Percentiles rank a stretch among this genome's conserved stretches.
These are phyloP conservation scores for Ochropacha duplaris DNA, from an alignment of 2,888 invertebrate genomes.

Conservation along the genomic window DNA sequence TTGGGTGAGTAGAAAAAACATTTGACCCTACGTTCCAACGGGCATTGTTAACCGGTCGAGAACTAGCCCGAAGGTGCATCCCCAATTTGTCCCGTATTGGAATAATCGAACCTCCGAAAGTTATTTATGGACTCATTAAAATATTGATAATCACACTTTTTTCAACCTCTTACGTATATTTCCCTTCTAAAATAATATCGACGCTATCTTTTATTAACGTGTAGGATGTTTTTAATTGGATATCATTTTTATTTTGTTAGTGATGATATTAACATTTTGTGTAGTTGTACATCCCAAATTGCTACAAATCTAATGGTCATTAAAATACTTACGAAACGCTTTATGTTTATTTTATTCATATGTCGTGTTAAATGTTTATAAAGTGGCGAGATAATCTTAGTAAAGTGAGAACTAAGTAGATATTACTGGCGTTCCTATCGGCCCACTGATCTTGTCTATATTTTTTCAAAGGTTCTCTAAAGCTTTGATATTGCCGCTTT, in stretches of 20 bases:
- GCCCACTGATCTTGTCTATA: background rate
- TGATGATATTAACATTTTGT: constrained; percentile 46
- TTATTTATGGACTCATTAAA: constrained; percentile 79
- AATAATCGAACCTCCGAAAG: constrained; percentile 56
- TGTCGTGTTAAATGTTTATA: constrained; percentile 23
- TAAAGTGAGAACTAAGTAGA: constrained; percentile 6
- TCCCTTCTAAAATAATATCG: constrained; percentile 13
- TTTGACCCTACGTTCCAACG: constrained; percentile 62
- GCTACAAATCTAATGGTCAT: constrained; percentile 48
- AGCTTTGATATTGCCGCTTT: background rate
- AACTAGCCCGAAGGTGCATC: constrained; percentile 62
- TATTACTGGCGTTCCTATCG: background rate
- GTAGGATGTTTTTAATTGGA: constrained; percentile 70
- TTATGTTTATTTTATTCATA: constrained; percentile 39
- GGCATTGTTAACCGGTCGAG: constrained; percentile 57
- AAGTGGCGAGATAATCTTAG: constrained; percentile 10
- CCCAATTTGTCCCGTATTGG: constrained; percentile 75
- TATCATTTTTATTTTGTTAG: constrained; percentile 51
- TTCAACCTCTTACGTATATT: constrained; percentile 30
- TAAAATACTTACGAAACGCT: constrained; percentile 37
- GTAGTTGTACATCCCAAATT: constrained; percentile 36
- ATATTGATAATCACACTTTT: constrained; percentile 67
- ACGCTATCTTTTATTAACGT: constrained; percentile 35
- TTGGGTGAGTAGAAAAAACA: constrained; percentile 62
- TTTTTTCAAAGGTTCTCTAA: background rate